Evolutionary conservation across 2,797 vertebrate species (phyloP).

Genomic region (Fratercula arctica): DNA sequence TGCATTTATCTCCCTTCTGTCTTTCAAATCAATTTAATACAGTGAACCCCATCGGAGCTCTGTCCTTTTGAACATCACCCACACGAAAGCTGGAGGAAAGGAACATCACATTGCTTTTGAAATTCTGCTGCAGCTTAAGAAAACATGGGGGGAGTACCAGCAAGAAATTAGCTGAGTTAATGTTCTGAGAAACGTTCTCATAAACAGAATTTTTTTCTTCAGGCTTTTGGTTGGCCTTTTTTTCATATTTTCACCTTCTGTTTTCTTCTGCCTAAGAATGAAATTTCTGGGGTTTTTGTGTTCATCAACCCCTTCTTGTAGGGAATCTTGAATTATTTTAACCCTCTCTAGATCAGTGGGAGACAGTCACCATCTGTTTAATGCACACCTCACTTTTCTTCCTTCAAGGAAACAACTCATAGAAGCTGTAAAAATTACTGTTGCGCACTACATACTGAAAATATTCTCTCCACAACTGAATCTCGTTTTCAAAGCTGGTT

Average conservation of each 20-base stretch:
- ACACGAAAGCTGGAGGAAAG: neutral
- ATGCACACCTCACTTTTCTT: neutral
- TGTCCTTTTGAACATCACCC: neutral
- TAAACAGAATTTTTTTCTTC: neutral
- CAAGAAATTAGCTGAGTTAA: neutral
- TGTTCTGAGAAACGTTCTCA: neutral
- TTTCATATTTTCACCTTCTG: neutral
- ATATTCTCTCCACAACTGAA: neutral
- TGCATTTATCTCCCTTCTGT: neutral
- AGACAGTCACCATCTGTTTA: neutral
- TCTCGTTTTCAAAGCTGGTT: neutral
- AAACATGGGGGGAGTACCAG: fast-evolving
- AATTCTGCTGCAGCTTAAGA: neutral
- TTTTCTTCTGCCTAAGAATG: neutral
- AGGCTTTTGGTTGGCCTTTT: neutral
- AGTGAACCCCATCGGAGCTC: neutral
- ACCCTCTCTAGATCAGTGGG: neutral
- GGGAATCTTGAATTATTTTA: neutral
- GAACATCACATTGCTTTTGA: neutral
- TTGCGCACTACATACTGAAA: neutral
- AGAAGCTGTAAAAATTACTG: neutral
- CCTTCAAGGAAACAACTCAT: neutral
- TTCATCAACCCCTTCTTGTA: neutral
- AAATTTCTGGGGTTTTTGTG: neutral
- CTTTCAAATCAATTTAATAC: neutral